A percentile compares a stretch with the other conserved stretches of the same genome.
Evolutionary conservation across 53 echinoderm and acorn worm species (phyloP).

Genomic region (Mesocentrotus franciscanus): DNA sequence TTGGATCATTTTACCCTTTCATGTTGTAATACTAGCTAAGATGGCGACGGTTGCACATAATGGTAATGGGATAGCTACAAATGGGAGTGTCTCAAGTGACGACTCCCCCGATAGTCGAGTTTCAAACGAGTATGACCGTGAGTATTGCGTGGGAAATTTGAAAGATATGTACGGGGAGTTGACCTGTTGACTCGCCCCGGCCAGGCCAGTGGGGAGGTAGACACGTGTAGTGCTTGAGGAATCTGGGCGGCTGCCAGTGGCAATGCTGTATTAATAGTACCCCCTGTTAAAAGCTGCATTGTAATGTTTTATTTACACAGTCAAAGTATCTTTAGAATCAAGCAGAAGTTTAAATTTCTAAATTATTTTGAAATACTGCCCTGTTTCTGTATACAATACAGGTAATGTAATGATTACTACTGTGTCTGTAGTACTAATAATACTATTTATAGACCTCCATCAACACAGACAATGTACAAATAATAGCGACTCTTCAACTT

Average conservation of each 20-base stretch:
- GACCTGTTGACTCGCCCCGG: conserved; percentile 18
- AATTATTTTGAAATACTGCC: no score
- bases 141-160: conserved; percentile 68
- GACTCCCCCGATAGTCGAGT: conserved; percentile 82
- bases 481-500: no score
- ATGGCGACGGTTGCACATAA: conserved; percentile 65
- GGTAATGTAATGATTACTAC: no score
- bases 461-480: no score
- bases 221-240: not conserved
- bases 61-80: conserved; percentile 65
- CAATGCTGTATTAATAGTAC: no score
- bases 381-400: no score
- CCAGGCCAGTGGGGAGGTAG: not conserved
- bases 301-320: no score
- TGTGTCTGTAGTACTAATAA: no score
- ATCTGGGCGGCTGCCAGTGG: not conserved
- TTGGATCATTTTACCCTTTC: conserved; percentile 12
- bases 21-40: conserved; percentile 36
- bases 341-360: no score
- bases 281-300: no score
- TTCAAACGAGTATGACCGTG: conserved; percentile 79
- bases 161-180: conserved; percentile 27
- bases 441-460: no score
- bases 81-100: conserved; percentile 69
- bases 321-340: no score